phyloP scores from a whole-genome alignment of 37 sponge, comb jelly and placozoan species.

The Lycopodina hypogea region DNA sequence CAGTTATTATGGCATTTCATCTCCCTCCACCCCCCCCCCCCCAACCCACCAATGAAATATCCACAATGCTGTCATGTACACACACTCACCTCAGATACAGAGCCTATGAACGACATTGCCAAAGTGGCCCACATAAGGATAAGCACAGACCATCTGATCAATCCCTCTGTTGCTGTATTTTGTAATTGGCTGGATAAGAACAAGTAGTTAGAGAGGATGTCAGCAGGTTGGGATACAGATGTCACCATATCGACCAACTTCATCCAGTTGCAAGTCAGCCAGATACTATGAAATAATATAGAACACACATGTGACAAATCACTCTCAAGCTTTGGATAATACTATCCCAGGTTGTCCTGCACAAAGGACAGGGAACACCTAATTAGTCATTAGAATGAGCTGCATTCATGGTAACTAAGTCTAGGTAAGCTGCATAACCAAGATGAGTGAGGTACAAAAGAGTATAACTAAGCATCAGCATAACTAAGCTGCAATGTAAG shows the following conservation, averaged over 20 bases:
- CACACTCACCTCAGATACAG: not conserved
- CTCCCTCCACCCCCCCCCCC: not conserved
- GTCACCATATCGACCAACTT: not conserved
- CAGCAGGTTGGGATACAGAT: not conserved
- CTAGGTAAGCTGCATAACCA: too few species aligned
- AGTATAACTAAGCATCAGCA: too few species aligned
- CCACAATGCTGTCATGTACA: too few species aligned
- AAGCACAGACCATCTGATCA: not conserved
- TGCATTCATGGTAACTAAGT: too few species aligned
- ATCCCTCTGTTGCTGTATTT: not conserved
- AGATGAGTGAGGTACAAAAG: too few species aligned
- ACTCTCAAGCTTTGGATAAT: too few species aligned
- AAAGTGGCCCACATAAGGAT: not conserved
- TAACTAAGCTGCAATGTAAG: too few species aligned
- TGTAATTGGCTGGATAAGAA: not conserved
- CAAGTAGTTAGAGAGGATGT: not conserved
- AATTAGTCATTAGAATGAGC: too few species aligned
- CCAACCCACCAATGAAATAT: not conserved
- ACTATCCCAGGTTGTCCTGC: too few species aligned
- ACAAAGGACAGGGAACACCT: too few species aligned
- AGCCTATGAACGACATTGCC: not conserved
- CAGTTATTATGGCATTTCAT: too few species aligned
- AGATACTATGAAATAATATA: not conserved
- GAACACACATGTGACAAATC: not conserved
- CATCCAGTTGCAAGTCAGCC: slow-evolving; percentile 19